Evolutionary conservation across 2,797 vertebrate genomes (phyloP).

Genomic region (Oreonectes daqikongensis): DNA sequence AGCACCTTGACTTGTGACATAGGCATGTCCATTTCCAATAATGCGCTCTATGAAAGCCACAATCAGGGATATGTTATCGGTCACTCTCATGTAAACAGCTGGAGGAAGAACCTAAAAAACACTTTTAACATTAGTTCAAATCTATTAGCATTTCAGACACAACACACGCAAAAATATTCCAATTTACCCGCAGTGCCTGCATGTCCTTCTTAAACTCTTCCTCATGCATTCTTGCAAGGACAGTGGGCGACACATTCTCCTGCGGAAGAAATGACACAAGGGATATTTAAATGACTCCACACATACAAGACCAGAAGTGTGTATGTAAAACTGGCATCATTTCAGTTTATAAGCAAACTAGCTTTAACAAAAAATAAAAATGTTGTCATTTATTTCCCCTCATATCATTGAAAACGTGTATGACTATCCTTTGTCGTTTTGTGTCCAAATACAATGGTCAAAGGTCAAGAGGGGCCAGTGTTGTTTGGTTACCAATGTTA

Average conservation of each 20-base stretch:
- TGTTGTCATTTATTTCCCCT: no score
- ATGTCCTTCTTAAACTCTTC: conserved; percentile 95
- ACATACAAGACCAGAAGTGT: background rate
- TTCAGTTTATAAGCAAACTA: background rate
- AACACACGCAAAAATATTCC: background rate
- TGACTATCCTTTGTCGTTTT: no score
- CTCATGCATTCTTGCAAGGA: conserved; percentile 86
- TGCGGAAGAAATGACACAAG: conserved; percentile 59
- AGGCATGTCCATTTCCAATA: conserved; percentile 84
- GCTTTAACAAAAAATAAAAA: no score
- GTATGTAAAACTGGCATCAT: background rate
- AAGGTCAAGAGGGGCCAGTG: no score
- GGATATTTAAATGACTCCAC: background rate
- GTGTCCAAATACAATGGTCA: no score
- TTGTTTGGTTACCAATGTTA: no score
- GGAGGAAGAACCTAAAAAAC: conserved; percentile 87
- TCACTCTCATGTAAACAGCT: conserved; percentile 87
- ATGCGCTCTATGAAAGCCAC: conserved; percentile 86
- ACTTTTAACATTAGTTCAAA: conserved; percentile 1
- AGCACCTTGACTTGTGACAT: conserved; percentile 83
- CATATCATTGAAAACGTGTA: no score
- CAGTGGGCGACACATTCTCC: conserved; percentile 81
- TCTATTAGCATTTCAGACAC: conserved; percentile 5
- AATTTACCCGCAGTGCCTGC: conserved; percentile 85
- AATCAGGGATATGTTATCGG: conserved; percentile 90